Base-by-base conservation (phyloP, 2,113 vertebrate genomes). In the Coturnix japonica region DNA sequence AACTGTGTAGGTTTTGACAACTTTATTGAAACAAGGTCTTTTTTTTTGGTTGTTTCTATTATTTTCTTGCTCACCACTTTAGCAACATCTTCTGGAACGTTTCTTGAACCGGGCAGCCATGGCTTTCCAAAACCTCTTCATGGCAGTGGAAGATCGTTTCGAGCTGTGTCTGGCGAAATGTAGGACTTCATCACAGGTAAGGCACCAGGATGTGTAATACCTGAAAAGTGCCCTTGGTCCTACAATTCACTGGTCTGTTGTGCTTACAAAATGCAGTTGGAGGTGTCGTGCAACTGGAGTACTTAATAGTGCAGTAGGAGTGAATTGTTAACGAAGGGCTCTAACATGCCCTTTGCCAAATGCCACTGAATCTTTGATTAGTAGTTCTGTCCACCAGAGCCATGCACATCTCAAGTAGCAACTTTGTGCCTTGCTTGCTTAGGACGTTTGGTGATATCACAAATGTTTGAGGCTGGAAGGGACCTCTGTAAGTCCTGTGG, bases 161-260 rank as follows among this genome's bases (percentile, higher is more conserved):
- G 99, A 99, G 91, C 91, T 99, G 59, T 99, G 99, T 83, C 97
- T 99, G 96, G 99, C 99, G 4, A 99, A 99, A 93, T 99, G 99
- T 86, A 97, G 99, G 72, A 99, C 99, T 33, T 99, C 99, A 5
- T 99, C 99, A 47, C 99, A 99, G 98, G 99, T 99, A 93, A 67
- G 97, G 76, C n/a, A 33, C 31, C 21, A 78, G n/a, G 18, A 23
- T 17, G 3, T 30, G 22, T 35, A 41, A 59, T 7, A 44, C 19
- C 9, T 31, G 8, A 56, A 33, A 61, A 31, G 44, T n/a, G 11
- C 22, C 33, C 21, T 47, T 53, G 39, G 2, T 35, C 33, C 41
- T 73, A 0, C 26, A 35, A 54, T 13, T 63, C 39, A 13, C 25
- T 69, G 35, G 4, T 70, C 18, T 73, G n/a, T 18, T 2, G 2